Evolutionary conservation across 2,888 invertebrate species (phyloP).

Genomic region (Sussaba pulchella): DNA sequence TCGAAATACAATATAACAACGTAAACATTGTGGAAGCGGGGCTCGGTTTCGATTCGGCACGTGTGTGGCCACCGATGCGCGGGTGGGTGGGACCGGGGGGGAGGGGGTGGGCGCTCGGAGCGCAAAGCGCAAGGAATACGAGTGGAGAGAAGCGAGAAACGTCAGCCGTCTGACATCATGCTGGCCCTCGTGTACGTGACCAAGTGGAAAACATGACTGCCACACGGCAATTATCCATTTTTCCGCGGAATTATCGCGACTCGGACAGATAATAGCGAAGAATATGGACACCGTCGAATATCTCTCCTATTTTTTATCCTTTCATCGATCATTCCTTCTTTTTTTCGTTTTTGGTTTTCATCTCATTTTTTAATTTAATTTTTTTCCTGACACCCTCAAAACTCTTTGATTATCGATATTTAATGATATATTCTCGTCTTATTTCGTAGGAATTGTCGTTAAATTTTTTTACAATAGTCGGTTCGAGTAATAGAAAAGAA

Average conservation of each 20-base stretch:
- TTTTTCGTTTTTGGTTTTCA: neutral
- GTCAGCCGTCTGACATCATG: slow-evolving; percentile 76
- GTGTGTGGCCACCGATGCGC: slow-evolving; percentile 17
- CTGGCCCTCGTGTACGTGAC: slow-evolving; percentile 77
- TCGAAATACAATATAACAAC: slow-evolving; percentile 25
- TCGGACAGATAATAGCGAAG: slow-evolving; percentile 70
- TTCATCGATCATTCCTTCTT: neutral
- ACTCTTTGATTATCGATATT: no score
- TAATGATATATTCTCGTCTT: no score
- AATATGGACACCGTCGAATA: slow-evolving; percentile 47
- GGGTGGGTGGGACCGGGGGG: neutral
- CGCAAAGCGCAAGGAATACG: slow-evolving; percentile 18
- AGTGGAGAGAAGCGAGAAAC: slow-evolving; percentile 47
- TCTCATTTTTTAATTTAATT: neutral
- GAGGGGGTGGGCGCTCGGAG: slow-evolving; percentile 1
- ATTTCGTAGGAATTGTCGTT: no score
- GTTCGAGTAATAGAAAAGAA: no score
- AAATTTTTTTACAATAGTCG: no score
- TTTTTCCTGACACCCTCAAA: no score
- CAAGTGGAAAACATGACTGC: slow-evolving; percentile 77
- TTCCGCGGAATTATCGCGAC: slow-evolving; percentile 81
- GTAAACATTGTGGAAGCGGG: slow-evolving; percentile 31
- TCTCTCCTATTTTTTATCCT: slow-evolving; percentile 31
- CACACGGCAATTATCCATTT: slow-evolving; percentile 80
- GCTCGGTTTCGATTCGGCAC: slow-evolving; percentile 25